phyloP scores from a whole-genome alignment of 1,140 invertebrate genomes.

The Caenorhabditis inopinata region DNA sequence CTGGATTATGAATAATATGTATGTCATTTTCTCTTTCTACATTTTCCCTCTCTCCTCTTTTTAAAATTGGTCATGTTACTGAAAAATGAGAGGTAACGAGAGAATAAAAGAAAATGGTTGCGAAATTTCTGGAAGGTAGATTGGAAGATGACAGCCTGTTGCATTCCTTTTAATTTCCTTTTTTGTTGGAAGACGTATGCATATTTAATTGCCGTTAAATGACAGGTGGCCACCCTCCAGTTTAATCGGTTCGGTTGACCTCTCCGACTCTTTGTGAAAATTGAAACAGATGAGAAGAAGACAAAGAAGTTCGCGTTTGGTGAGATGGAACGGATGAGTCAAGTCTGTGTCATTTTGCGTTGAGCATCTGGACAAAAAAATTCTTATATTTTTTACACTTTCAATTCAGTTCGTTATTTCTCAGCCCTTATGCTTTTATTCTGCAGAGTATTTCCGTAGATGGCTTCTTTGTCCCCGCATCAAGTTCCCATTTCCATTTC shows the following conservation, averaged over 20 bases:
- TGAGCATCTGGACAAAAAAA: background rate
- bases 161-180: background rate
- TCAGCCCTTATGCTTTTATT: too few relatives aligned
- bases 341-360: background rate
- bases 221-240: background rate
- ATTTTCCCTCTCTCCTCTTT: background rate
- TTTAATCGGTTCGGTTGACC: background rate
- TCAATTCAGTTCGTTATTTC: too few relatives aligned
- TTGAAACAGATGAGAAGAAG: background rate
- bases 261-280: background rate
- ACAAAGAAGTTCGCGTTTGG: background rate
- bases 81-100: background rate
- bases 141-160: background rate
- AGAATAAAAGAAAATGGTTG: background rate
- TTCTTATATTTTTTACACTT: too few relatives aligned
- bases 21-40: background rate
- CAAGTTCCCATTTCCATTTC: background rate
- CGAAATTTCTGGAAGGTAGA: background rate
- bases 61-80: background rate
- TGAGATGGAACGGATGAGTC: background rate
- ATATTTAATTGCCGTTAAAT: background rate
- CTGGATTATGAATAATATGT: background rate
- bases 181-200: background rate
- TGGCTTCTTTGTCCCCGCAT: too few relatives aligned
- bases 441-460: too few relatives aligned